Base-by-base conservation (phyloP, 1,140 invertebrate species). In the Ceratosolen fusciceps region DNA sequence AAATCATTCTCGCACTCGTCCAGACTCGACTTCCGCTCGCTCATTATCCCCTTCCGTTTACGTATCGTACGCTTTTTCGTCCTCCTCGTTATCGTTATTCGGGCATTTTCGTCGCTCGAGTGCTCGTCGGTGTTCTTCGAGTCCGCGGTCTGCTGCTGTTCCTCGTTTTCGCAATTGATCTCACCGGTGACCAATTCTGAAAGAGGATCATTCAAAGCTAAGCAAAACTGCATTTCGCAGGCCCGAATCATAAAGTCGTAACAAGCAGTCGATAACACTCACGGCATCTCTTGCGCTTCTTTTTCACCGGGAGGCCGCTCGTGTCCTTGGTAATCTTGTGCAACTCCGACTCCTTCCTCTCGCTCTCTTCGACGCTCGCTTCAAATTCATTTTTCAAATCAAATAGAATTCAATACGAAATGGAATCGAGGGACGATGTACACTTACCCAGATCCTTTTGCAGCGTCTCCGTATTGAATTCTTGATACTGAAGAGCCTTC, bases 401-500 rank as follows among this genome's bases (percentile, higher is more conserved):
- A n/a, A n/a, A n/a, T n/a, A n/a, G n/a, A n/a, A n/a, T n/a, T n/a
- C n/a, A n/a, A n/a, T n/a, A n/a, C n/a, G 76, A 82, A 58, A 62
- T 77, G 74, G 56, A 79, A 79, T 62, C n/a, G 29, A 21, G 4
- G 62, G 71, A 71, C 1, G 73, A 56, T 39, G 34, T 74, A 7
- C 60, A 54, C 81, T 87, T 83, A 90, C 90, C 87, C 47, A 91
- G 83, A 79, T 91, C 88, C 79, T 90, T 84, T 79, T 91, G 87
- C 70, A 92, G 83, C 43, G 87, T 84, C 80, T 90, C 88, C 9
- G 90, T 88, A 86, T 92, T 89, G 85, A 92, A 92, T 80, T 91
- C 90, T 80, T 90, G 87, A 84, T 88, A 90, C 19, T 84, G 85
- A 16, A 94, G 82, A 14, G 93, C 93, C 81, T 91, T 92, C 81